phyloP scores from a whole-genome alignment of 2,797 vertebrate species.

The Melanotaenia boesemani region DNA sequence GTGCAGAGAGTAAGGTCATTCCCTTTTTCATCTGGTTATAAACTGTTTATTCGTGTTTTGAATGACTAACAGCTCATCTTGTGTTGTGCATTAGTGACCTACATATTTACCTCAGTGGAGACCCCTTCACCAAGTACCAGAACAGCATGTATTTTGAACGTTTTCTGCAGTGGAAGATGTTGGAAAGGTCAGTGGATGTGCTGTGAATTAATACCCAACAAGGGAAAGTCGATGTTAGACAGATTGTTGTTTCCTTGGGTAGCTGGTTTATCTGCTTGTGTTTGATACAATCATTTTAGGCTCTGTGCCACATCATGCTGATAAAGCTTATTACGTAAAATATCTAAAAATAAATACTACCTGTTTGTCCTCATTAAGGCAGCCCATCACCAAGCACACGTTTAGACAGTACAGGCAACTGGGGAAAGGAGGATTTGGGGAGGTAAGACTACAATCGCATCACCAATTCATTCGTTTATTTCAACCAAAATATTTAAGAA shows the following conservation, averaged over 20 bases:
- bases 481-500: too few relatives aligned
- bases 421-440: conserved; percentile 91
- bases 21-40: background rate
- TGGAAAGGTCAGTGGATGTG: conserved; percentile 82
- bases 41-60: background rate
- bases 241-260: background rate
- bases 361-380: conserved; percentile 71
- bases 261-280: conserved; percentile 7
- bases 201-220: background rate
- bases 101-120: conserved; percentile 72
- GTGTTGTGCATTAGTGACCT: conserved; percentile 66
- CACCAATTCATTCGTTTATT: background rate
- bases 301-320: background rate
- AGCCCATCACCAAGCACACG: conserved; percentile 81
- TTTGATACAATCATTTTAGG: conserved; percentile 10
- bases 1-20: conserved; percentile 80
- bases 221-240: background rate
- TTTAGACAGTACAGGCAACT: conserved; percentile 90
- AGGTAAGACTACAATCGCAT: conserved; percentile 76
- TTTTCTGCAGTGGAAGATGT: conserved; percentile 87
- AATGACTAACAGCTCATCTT: conserved; percentile 5
- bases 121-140: conserved; percentile 83
- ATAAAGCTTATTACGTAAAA: background rate
- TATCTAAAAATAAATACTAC: background rate
- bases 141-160: conserved; percentile 86